phyloP scores from a whole-genome alignment of 2,113 vertebrate species.

The Lamprologus speciosus region DNA sequence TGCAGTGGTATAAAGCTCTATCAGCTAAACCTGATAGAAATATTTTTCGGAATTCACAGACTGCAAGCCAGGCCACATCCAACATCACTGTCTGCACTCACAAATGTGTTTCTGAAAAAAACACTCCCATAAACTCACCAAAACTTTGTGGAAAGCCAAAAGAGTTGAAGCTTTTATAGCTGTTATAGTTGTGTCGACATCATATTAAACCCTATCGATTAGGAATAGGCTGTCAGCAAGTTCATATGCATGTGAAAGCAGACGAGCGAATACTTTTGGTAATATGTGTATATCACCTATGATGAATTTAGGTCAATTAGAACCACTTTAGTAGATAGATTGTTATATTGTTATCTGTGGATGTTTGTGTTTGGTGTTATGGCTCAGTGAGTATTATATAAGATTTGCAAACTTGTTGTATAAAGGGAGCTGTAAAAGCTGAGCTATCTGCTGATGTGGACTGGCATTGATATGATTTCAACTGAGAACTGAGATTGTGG shows the following conservation, averaged over 20 bases:
- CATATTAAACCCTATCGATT: background rate
- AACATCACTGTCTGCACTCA: background rate
- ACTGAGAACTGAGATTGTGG: background rate
- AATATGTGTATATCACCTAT: background rate
- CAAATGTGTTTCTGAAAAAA: background rate
- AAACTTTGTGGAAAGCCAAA: background rate
- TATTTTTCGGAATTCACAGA: background rate
- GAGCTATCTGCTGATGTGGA: background rate
- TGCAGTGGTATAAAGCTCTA: background rate
- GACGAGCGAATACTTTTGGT: background rate
- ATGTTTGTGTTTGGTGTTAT: background rate
- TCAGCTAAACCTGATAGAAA: background rate
- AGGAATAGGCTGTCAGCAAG: background rate
- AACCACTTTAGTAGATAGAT: background rate
- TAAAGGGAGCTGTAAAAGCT: background rate
- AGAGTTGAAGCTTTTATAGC: background rate
- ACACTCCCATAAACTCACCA: background rate
- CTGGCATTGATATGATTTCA: background rate
- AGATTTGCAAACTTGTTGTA: background rate
- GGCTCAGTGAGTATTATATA: background rate
- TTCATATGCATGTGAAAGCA: background rate
- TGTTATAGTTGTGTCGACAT: background rate
- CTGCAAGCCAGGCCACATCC: background rate
- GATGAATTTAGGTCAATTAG: background rate
- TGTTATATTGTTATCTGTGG: background rate